These are phyloP conservation scores for Ptychodera flava DNA, from an alignment of 35 echinoderm and acorn worm genomes.

Conservation along the genomic window DNA sequence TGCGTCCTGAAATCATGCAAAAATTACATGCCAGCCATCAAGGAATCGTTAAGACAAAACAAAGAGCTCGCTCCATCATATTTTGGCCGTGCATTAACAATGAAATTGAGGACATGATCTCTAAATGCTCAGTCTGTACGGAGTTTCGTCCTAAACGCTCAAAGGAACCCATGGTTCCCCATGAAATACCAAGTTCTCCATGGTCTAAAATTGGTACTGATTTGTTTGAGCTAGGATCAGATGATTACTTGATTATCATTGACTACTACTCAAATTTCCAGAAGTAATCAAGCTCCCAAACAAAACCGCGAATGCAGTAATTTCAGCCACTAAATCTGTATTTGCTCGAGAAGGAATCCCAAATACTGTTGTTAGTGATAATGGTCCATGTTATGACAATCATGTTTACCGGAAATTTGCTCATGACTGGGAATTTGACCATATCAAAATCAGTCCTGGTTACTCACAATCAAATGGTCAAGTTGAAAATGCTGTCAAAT, in stretches of 20 bases:
- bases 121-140: constrained; percentile 41
- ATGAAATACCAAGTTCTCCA: background rate
- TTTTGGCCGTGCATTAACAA: constrained; percentile 38
- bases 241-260: constrained; percentile 29
- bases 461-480: constrained; percentile 45
- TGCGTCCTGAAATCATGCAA: constrained; percentile 35
- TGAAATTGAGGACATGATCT: constrained; percentile 42
- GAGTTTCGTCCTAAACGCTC: constrained; percentile 23
- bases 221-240: constrained; percentile 43
- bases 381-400: constrained; percentile 26
- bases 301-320: constrained; percentile 13
- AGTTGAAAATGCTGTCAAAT: constrained; percentile 34
- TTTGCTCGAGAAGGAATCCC: constrained; percentile 50
- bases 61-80: constrained; percentile 33
- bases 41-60: constrained; percentile 57
- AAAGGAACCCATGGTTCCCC: constrained; percentile 18
- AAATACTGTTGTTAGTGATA: constrained; percentile 40
- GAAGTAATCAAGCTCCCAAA: constrained; percentile 29
- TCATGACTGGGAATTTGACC: constrained; percentile 30
- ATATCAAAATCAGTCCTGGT: constrained; percentile 31
- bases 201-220: constrained; percentile 38
- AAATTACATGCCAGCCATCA: constrained; percentile 49
- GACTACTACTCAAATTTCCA: constrained; percentile 71
- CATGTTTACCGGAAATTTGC: constrained; percentile 21
- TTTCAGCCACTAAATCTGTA: constrained; percentile 8